Evolutionary conservation across 2,888 invertebrate species (phyloP).

Genomic region (Dynastes tityus): DNA sequence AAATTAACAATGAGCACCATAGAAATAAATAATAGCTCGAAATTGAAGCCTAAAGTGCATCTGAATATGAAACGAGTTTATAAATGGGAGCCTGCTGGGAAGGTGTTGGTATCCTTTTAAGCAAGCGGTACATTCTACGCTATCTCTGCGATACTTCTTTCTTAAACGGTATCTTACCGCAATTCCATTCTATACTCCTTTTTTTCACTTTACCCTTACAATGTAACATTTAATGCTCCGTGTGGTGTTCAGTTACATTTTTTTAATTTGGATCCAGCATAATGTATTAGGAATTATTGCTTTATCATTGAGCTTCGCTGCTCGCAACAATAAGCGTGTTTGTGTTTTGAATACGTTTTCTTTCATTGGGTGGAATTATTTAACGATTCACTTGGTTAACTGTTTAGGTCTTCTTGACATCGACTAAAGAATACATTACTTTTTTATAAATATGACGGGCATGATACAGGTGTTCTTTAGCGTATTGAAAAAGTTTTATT

Average conservation of each 20-base stretch:
- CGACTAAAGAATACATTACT: conserved; percentile 16
- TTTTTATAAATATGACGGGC: background rate
- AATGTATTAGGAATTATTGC: conserved; percentile 54
- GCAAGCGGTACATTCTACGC: conserved; percentile 52
- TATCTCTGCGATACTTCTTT: conserved; percentile 53
- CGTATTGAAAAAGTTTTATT: conserved; percentile 1
- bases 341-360: conserved; percentile 51
- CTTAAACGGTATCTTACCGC: conserved; percentile 44
- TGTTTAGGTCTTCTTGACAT: conserved; percentile 25
- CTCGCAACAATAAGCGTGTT: conserved; percentile 49
- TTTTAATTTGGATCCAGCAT: conserved; percentile 56
- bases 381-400: conserved; percentile 42
- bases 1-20: conserved; percentile 52
- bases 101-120: conserved; percentile 56
- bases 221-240: conserved; percentile 43
- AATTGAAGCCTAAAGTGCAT: conserved; percentile 54
- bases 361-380: conserved; percentile 50
- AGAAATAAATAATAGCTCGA: conserved; percentile 51
- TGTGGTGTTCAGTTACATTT: conserved; percentile 45
- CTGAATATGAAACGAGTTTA: conserved; percentile 54
- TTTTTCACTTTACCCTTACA: conserved; percentile 44
- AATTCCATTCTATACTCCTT: conserved; percentile 43
- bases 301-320: conserved; percentile 52
- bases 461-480: conserved; percentile 18
- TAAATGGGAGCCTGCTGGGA: conserved; percentile 55